Percentiles rank a stretch among this genome's conserved stretches.
Evolutionary conservation across 64 coral and sea anemone genomes (phyloP).

Genomic region (Catalaphyllia jardinei): DNA sequence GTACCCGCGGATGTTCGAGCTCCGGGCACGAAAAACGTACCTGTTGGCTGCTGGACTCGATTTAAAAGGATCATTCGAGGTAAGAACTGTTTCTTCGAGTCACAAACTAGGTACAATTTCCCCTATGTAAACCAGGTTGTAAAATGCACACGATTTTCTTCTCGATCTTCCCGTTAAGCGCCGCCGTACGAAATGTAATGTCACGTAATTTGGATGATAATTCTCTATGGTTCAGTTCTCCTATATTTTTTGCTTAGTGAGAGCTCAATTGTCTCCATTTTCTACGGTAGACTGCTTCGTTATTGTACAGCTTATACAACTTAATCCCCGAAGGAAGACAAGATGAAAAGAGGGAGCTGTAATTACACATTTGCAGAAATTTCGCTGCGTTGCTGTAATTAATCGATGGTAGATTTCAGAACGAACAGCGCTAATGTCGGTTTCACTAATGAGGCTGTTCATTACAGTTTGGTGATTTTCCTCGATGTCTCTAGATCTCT

Average conservation of each 20-base stretch:
- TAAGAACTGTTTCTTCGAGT: slow-evolving; percentile 52
- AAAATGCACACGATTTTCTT: background rate
- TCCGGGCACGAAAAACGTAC: slow-evolving; percentile 89
- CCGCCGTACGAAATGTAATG: background rate
- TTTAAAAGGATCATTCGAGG: slow-evolving; percentile 96
- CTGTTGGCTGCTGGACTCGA: slow-evolving; percentile 93
- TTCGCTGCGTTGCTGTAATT: background rate
- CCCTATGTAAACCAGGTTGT: background rate
- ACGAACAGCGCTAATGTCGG: background rate
- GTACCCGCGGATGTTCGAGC: slow-evolving; percentile 89
- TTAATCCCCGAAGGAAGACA: background rate
- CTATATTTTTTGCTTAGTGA: background rate
- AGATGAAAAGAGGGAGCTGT: background rate
- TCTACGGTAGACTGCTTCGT: background rate
- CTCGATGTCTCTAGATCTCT: background rate
- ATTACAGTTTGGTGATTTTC: slow-evolving; percentile 19
- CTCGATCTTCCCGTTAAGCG: background rate
- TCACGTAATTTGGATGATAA: slow-evolving; percentile 17
- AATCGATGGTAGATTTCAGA: background rate
- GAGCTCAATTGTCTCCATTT: background rate
- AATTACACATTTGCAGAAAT: background rate
- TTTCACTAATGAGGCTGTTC: background rate
- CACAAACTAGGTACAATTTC: background rate
- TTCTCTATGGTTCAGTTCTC: background rate
- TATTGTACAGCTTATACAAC: background rate